Evolutionary conservation across 2,797 vertebrate species (phyloP).

Genomic region (Microctenopoma steveboyesi): DNA sequence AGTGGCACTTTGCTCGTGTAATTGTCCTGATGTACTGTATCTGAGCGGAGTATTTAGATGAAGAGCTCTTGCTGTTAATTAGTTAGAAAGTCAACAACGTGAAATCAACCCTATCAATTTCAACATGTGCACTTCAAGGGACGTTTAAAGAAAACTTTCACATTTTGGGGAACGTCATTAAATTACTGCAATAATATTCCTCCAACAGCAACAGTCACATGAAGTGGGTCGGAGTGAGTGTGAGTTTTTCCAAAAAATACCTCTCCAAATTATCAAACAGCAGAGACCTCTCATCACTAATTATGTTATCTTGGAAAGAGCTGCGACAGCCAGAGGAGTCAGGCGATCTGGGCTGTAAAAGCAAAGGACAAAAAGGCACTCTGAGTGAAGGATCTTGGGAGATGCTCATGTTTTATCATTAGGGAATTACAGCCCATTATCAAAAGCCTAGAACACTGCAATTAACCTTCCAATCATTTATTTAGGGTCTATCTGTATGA

Average conservation of each 20-base stretch:
- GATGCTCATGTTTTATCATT: conserved; percentile 69
- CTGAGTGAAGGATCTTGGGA: conserved; percentile 40
- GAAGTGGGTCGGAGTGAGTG: conserved; percentile 18
- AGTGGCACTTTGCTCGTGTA: conserved; percentile 67
- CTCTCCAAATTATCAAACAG: conserved; percentile 58
- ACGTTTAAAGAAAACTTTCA: neutral
- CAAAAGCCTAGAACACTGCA: conserved; percentile 63
- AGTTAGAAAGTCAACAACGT: conserved; percentile 47
- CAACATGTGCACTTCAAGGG: neutral
- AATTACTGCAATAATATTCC: conserved; percentile 10
- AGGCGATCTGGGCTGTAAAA: conserved; percentile 43
- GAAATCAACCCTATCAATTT: conserved; percentile 21
- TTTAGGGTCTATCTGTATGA: conserved; percentile 63
- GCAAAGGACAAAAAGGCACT: conserved; percentile 41
- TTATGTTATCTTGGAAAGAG: conserved; percentile 56
- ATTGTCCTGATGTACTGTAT: conserved; percentile 73
- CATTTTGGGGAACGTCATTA: neutral
- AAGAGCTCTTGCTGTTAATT: conserved; percentile 73
- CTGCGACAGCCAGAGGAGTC: conserved; percentile 33
- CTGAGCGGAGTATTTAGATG: conserved; percentile 67
- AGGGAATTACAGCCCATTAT: conserved; percentile 63
- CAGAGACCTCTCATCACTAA: conserved; percentile 40
- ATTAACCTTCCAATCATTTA: conserved; percentile 75
- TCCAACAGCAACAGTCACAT: conserved; percentile 10
- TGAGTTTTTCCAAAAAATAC: conserved; percentile 56